A percentile compares a stretch with the other conserved stretches of the same genome.
phyloP scores from a whole-genome alignment of 2,797 vertebrate species.

The Amblyraja radiata region DNA sequence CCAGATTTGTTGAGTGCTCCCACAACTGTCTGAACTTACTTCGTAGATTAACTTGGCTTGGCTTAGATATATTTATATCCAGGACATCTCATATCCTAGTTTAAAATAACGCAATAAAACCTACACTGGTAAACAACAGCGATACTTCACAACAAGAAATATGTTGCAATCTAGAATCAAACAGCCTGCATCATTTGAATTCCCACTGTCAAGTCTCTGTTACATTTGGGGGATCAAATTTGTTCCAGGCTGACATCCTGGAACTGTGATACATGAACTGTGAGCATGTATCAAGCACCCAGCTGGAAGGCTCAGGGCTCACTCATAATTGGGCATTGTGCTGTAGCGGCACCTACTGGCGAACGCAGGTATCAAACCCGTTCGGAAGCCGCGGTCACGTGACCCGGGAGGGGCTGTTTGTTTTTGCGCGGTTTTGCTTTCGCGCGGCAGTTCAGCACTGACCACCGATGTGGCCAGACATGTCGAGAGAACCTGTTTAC shows the following conservation, averaged over 20 bases:
- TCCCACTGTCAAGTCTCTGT: neutral
- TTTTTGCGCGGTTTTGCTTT: too few species aligned
- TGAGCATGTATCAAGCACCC: neutral
- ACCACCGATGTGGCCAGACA: too few species aligned
- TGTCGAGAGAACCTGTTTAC: too few species aligned
- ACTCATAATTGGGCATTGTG: neutral
- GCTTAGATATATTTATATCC: neutral
- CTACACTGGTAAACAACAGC: neutral
- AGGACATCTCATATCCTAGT: neutral
- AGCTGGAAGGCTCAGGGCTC: neutral
- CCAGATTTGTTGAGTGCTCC: too few species aligned
- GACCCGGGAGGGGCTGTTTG: too few species aligned
- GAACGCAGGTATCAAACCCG: too few species aligned
- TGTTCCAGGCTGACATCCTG: neutral
- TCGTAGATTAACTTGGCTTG: neutral
- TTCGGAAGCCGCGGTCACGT: too few species aligned
- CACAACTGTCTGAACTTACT: too few species aligned
- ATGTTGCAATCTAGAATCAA: conserved; percentile 6
- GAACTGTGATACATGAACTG: too few species aligned
- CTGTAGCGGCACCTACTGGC: too few species aligned
- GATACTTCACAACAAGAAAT: neutral
- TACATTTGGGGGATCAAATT: neutral
- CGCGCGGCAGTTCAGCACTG: too few species aligned
- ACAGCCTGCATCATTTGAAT: neutral
- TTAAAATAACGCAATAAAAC: neutral